Conservation (phyloP, 2,113 vertebrate genomes). For the Herpailurus yagouaroundi region DNA sequence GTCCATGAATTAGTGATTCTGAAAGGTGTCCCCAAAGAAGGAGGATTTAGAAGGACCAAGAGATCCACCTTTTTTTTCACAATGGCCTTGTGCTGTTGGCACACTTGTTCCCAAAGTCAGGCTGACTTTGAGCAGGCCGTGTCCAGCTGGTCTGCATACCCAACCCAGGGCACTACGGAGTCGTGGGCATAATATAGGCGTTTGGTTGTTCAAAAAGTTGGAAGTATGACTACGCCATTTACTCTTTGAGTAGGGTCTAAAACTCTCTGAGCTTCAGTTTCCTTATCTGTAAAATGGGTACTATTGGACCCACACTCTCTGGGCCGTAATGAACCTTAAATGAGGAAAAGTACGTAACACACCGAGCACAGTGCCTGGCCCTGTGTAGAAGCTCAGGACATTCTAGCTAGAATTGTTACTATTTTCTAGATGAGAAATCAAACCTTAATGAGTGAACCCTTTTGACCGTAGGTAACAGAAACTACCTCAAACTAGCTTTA, state of each 20-base stretch:
- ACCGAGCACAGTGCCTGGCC: not conserved
- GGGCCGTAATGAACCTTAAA: not conserved
- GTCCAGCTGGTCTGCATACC: not conserved
- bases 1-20: not conserved
- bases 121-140: not conserved
- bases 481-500: not conserved
- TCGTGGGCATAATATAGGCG: fast-evolving
- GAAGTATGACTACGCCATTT: not conserved
- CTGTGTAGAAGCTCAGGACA: not conserved
- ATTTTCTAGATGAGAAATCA: not conserved
- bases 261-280: not conserved
- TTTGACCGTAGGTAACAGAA: not conserved
- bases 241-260: not conserved
- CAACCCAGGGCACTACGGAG: no score
- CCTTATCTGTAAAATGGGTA: not conserved
- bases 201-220: not conserved
- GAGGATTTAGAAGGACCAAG: not conserved
- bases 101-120: not conserved
- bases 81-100: not conserved
- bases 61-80: not conserved
- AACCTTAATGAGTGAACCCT: not conserved
- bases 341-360: not conserved
- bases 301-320: not conserved
- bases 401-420: not conserved
- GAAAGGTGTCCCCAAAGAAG: not conserved